Evolutionary conservation across 2,888 invertebrate genomes (phyloP), one percentile per base, ranked within the genome.

Genomic region (Eupithecia subfuscata): DNA sequence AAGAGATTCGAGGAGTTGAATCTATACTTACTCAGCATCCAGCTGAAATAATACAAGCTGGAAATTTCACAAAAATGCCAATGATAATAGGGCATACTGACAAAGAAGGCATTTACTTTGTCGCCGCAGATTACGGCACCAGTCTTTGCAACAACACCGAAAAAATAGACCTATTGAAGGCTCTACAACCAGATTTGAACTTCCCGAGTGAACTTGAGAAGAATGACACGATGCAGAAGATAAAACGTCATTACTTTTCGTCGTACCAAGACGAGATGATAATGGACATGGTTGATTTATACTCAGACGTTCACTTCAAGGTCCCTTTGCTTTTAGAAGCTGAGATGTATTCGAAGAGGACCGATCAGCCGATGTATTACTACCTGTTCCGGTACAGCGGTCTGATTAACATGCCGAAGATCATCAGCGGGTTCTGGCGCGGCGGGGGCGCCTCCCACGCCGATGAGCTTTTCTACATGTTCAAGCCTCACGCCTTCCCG

Each of bases 61-160:
- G 92, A 0, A 91, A 94, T 75, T 95, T 93, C 71, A 90, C 89
- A 0, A 93, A 93, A 84, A 85, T 95, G 9, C 95, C 95, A 0
- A 92, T 94, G 91, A 93, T 95, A 48, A 91, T 94, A 25, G 94
- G 95, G 0, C 90, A 88, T 72, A 95, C 92, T 22, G 90, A 93
- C 77, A 90, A 88, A 34, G 95, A 95, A 85, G 95, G 94, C 0
- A 90, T 93, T 65, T 92, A 89, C 77, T 94, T 94, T 71, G 91
- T 90, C 1, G 84, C 89, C 82, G 86, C 88, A 79, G 91, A 93
- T 79, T 92, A 90, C 76, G 94, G 94, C 0, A 90, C 80, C 0
- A 90, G 86, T 74, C 77, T 93, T 16, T 88, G 85, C 56, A 87
- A 85, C 37, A 76, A 82, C 37, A 80, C 85, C 0, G 65, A 16